These are phyloP conservation scores for Monopis laevigella DNA, from an alignment of 2,888 invertebrate species.

Conservation along the genomic window DNA sequence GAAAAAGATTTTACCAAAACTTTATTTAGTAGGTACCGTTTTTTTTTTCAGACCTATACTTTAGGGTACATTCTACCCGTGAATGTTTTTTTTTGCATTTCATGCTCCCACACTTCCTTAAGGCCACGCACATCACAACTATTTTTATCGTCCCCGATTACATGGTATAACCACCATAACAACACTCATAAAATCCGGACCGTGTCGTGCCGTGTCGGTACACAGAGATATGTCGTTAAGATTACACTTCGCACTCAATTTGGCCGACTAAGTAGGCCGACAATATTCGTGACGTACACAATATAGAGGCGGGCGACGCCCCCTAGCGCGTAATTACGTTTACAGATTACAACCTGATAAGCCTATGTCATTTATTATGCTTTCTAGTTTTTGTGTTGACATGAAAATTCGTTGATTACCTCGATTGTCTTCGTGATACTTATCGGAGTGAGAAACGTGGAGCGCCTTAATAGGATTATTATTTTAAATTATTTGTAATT, in stretches of 20 bases:
- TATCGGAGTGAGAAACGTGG: conserved; percentile 1
- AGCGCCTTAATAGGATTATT: neutral
- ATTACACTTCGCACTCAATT: conserved; percentile 35
- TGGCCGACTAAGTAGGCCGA: conserved; percentile 25
- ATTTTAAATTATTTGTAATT: conserved; percentile 9
- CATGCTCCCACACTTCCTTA: no score
- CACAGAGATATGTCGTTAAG: conserved; percentile 31
- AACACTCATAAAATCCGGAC: conserved; percentile 26
- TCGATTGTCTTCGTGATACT: conserved; percentile 22
- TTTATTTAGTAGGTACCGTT: no score
- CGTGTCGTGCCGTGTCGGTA: conserved; percentile 22
- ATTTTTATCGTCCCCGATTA: conserved; percentile 26
- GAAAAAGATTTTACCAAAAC: no score
- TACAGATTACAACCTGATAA: conserved; percentile 42
- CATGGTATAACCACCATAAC: conserved; percentile 28
- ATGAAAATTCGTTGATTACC: conserved; percentile 48
- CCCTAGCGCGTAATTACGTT: conserved; percentile 29
- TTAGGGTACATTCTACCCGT: no score
- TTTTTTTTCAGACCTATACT: no score
- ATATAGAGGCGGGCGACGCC: conserved; percentile 13
- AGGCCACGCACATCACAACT: conserved; percentile 14
- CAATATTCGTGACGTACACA: conserved; percentile 13
- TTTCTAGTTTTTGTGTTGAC: conserved; percentile 40
- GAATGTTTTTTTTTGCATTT: no score
- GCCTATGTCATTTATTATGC: conserved; percentile 49